phyloP scores from a whole-genome alignment of 2,113 vertebrate species.

The Hippocampus mohnikei region DNA sequence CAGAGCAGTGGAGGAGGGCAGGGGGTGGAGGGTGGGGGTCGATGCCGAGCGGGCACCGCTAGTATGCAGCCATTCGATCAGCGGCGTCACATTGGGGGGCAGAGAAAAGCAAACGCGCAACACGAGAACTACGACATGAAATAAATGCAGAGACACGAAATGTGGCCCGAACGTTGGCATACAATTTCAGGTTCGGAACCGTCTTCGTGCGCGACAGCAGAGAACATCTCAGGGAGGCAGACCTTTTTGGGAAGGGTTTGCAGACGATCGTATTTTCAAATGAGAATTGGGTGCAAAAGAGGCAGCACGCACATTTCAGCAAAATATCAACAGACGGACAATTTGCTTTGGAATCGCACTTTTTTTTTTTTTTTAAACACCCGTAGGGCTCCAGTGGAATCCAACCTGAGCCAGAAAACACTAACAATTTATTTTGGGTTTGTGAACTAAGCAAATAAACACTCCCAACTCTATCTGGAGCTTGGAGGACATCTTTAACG shows the following conservation, averaged over 20 bases:
- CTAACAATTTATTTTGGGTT: constrained; percentile 66
- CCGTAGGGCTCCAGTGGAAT: constrained; percentile 8
- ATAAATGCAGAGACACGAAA: background rate
- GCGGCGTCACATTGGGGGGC: constrained; percentile 22
- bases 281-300: too few species aligned
- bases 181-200: too few species aligned
- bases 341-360: constrained; percentile 19
- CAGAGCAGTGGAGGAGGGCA: constrained; percentile 42
- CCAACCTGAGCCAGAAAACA: constrained; percentile 34
- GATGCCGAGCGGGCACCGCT: constrained; percentile 46
- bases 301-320: constrained; percentile 11
- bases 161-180: too few species aligned
- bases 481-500: constrained; percentile 72
- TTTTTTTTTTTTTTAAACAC: constrained; percentile 8
- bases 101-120: constrained; percentile 38
- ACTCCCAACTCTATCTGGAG: constrained; percentile 68
- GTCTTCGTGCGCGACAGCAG: too few species aligned
- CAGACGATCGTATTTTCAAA: too few species aligned
- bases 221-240: too few species aligned
- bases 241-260: too few species aligned
- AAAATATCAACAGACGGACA: constrained; percentile 21
- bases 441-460: constrained; percentile 73
- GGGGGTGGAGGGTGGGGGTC: constrained; percentile 1
- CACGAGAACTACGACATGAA: background rate
- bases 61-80: constrained; percentile 43